Conservation (phyloP, 53 echinoderm and acorn worm genomes). For the Holothuria scabra region DNA sequence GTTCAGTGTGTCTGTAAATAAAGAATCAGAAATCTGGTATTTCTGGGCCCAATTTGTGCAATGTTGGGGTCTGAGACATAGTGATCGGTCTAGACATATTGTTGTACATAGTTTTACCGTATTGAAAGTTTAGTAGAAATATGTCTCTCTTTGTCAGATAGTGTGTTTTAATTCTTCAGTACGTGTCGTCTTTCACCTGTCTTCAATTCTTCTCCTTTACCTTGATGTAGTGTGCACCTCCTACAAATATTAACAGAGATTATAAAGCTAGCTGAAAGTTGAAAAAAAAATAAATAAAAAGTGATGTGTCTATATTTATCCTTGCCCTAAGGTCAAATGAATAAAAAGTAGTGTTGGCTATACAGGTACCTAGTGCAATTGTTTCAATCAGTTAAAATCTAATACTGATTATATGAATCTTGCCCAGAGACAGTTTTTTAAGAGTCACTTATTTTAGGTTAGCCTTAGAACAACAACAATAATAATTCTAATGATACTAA, state of each 20-base stretch:
- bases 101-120: conserved; percentile 8
- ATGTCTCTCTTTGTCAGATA: conserved; percentile 9
- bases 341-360: too few relatives aligned
- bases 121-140: conserved; percentile 11
- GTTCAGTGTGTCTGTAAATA: conserved; percentile 51
- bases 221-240: conserved; percentile 41
- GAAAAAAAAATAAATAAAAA: too few relatives aligned
- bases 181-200: conserved; percentile 41
- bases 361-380: too few relatives aligned
- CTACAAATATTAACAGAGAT: background rate
- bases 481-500: too few relatives aligned
- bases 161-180: conserved; percentile 16
- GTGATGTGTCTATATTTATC: conserved; percentile 1
- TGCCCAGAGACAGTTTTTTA: too few relatives aligned
- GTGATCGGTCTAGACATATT: too few relatives aligned
- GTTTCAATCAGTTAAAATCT: too few relatives aligned
- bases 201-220: conserved; percentile 1
- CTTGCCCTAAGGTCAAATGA: background rate
- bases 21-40: conserved; percentile 48
- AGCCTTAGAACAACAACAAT: too few relatives aligned
- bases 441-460: too few relatives aligned
- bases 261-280: too few relatives aligned
- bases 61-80: conserved; percentile 14
- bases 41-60: conserved; percentile 53
- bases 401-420: too few relatives aligned